Evolutionary conservation across 2,888 invertebrate species (phyloP).

Genomic region (Aphelenchoides bicaudatus): DNA sequence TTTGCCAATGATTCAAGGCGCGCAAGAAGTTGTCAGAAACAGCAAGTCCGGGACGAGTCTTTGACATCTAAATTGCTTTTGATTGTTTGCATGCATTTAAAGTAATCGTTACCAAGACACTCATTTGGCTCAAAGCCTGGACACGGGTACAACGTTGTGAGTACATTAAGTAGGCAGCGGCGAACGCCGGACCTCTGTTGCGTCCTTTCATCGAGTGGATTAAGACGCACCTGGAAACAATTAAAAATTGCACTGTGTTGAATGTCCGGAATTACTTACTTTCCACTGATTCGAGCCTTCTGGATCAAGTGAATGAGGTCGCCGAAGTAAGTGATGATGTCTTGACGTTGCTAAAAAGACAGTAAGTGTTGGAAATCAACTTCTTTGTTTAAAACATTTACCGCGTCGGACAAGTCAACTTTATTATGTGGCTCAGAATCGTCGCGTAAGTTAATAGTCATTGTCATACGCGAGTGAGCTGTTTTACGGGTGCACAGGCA

Average conservation of each 20-base stretch:
- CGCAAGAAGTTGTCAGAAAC: conserved; percentile 53
- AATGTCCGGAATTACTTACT: conserved; percentile 14
- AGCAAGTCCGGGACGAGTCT: conserved; percentile 50
- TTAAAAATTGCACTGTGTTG: neutral
- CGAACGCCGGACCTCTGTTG: conserved; percentile 55
- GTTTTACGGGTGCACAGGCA: conserved; percentile 45
- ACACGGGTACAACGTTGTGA: conserved; percentile 41
- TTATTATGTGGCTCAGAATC: conserved; percentile 28
- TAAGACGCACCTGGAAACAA: conserved; percentile 36
- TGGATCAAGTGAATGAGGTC: conserved; percentile 45
- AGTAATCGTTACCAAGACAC: conserved; percentile 36
- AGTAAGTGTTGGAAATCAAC: no score
- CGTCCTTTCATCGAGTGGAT: conserved; percentile 52
- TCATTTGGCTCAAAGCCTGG: conserved; percentile 43
- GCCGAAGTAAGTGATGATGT: conserved; percentile 35
- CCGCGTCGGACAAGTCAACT: conserved; percentile 6
- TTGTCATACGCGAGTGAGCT: conserved; percentile 48
- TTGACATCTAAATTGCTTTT: conserved; percentile 28
- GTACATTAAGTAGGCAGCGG: conserved; percentile 53
- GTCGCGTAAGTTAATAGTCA: conserved; percentile 43
- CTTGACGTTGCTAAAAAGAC: conserved; percentile 14
- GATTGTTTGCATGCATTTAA: no score
- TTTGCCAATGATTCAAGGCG: conserved; percentile 49
- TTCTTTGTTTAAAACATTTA: no score
- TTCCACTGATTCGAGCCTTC: conserved; percentile 36